Base-by-base conservation (phyloP, 2,888 invertebrate genomes). In the Agrypnus murinus region DNA sequence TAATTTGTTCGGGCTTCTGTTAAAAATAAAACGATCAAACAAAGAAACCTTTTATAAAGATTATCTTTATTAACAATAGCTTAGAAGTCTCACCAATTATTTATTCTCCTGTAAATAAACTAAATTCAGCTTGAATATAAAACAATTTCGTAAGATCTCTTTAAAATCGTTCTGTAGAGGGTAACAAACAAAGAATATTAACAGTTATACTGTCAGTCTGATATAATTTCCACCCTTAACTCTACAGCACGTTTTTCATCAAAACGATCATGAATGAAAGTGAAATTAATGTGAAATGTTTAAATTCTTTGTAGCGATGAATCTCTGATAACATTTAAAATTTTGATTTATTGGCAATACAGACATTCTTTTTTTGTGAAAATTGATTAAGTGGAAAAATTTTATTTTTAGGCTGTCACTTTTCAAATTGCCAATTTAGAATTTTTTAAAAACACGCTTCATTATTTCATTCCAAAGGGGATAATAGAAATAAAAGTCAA, bases 211-310 rank as follows among this genome's bases (percentile, higher is more conserved):
- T n/a, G n/a, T n/a, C n/a, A n/a, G n/a, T n/a, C n/a, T n/a, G n/a
- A n/a, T n/a, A n/a, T 63, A 63, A 63, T 63, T 63, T 38, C 50
- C 63, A 48, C 17, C 63, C 63, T 63, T 63, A 50, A 63, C 63
- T 63, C 50, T 63, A 63, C 50, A 63, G 50, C 63, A 63, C 63
- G 63, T 63, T 63, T 63, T 63, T 50, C 48, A 50, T 50, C 19
- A 36, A 38, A 63, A 63, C 48, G 38, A 25, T 38, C 12, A 50
- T 34, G 63, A 63, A 50, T 63, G 50, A 25, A 63, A 63, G 9
- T 12, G 31, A 31, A 14, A 15, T 43, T 10, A 19, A 46, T 10
- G 1, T 19, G 17, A 8, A 46, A 1, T 10, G 8, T 9, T 15
- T 1, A 45, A 15, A 45, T 15, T 15, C 6, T 45, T 45, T 2